Percentiles rank a stretch among this genome's conserved stretches.
Conservation (phyloP, 1,140 invertebrate species). For the Trichonephila clavipes region DNA sequence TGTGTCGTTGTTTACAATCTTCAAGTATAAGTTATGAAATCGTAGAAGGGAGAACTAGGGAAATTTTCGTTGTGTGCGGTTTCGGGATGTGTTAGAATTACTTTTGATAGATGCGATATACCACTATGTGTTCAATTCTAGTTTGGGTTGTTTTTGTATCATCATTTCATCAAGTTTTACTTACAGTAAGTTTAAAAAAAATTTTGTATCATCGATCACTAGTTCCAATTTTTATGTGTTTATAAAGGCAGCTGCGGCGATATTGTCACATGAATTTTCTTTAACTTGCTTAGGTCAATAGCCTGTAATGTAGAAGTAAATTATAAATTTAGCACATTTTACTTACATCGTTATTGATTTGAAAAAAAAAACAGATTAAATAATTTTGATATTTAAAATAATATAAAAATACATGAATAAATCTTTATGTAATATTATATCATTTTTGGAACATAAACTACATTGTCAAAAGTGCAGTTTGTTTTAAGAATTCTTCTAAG, state of each 20-base stretch:
- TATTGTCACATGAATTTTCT: background rate
- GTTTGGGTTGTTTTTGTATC: background rate
- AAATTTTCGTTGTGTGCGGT: background rate
- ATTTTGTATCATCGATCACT: background rate
- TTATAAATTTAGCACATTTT: background rate
- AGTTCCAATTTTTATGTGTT: background rate
- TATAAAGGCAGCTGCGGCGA: background rate
- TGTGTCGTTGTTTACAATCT: conserved; percentile 30
- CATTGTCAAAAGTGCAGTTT: too few species aligned
- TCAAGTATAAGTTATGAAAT: conserved; percentile 30
- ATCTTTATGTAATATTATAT: too few species aligned
- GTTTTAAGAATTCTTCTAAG: too few species aligned
- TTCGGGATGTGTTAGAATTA: background rate
- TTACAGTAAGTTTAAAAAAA: conserved; percentile 30
- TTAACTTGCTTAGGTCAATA: background rate
- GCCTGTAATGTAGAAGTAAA: background rate
- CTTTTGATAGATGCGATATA: background rate
- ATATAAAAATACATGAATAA: too few species aligned
- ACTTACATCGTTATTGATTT: background rate
- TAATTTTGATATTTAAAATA: too few species aligned
- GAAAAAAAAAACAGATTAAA: too few species aligned
- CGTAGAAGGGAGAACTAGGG: background rate
- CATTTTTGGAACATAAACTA: too few species aligned
- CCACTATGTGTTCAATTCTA: conserved; percentile 25
- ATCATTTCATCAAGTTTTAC: conserved; percentile 19